A percentile compares a stretch with the other conserved stretches of the same genome.
phyloP scores from a whole-genome alignment of 2,113 vertebrate genomes.

The Tachysurus fulvidraco region DNA sequence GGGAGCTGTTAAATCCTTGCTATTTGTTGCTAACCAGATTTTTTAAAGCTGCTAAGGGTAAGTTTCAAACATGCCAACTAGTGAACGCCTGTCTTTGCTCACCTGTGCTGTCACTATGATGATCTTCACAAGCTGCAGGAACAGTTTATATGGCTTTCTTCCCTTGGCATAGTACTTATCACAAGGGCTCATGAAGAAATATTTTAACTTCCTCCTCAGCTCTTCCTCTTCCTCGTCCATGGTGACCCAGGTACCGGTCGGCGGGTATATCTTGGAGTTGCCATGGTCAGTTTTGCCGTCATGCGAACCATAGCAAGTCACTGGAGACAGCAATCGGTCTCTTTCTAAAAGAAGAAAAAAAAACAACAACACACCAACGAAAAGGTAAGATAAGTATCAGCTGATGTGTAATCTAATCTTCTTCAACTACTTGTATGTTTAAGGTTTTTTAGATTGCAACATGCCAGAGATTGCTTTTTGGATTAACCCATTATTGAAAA shows the following conservation, averaged over 20 bases:
- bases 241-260: constrained; percentile 54
- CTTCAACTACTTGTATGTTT: background rate
- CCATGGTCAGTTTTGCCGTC: constrained; percentile 47
- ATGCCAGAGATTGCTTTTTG: background rate
- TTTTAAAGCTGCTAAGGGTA: background rate
- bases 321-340: constrained; percentile 48
- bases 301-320: constrained; percentile 59
- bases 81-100: background rate
- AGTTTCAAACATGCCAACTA: too few species aligned
- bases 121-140: constrained; percentile 87
- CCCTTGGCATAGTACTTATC: constrained; percentile 91
- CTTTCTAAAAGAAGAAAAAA: constrained; percentile 49
- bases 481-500: background rate
- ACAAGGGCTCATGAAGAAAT: constrained; percentile 94
- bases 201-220: constrained; percentile 85
- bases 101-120: constrained; percentile 88
- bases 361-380: background rate
- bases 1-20: background rate
- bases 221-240: constrained; percentile 78
- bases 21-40: too few species aligned
- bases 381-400: background rate
- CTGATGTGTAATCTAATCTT: background rate
- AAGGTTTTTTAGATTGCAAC: background rate
- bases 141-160: constrained; percentile 84
- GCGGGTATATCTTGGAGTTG: constrained; percentile 40